A percentile compares a stretch with the other conserved stretches of the same genome.
phyloP scores from a whole-genome alignment of 1,140 invertebrate species.

The Varroa destructor region DNA sequence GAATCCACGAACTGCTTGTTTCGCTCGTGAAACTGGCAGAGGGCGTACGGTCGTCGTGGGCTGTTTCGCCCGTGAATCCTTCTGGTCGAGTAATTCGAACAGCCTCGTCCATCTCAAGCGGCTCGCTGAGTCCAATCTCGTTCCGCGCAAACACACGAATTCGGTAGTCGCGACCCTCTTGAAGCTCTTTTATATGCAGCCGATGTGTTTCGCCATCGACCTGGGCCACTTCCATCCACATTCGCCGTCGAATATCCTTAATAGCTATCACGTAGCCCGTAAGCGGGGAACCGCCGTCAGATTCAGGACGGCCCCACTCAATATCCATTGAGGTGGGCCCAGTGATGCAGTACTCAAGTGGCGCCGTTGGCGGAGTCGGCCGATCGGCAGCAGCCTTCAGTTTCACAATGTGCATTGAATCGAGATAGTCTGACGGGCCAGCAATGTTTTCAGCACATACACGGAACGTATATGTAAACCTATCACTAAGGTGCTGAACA shows the following conservation, averaged over 20 bases:
- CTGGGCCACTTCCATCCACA: slow-evolving; percentile 86
- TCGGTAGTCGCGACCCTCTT: slow-evolving; percentile 72
- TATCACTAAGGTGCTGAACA: slow-evolving; percentile 73
- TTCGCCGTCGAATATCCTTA: slow-evolving; percentile 73
- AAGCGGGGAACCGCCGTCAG: slow-evolving; percentile 77
- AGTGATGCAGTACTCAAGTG: slow-evolving; percentile 65
- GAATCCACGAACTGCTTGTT: slow-evolving; percentile 79
- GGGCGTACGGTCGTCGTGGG: slow-evolving; percentile 47
- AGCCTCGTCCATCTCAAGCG: slow-evolving; percentile 78
- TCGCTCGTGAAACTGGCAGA: slow-evolving; percentile 59
- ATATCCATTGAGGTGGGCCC: slow-evolving; percentile 69
- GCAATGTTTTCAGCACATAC: slow-evolving; percentile 79
- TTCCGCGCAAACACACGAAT: slow-evolving; percentile 83
- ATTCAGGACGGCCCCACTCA: slow-evolving; percentile 83
- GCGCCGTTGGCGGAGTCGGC: slow-evolving; percentile 73
- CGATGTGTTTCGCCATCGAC: slow-evolving; percentile 65
- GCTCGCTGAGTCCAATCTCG: slow-evolving; percentile 85
- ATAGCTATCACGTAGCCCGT: slow-evolving; percentile 83
- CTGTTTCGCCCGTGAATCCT: slow-evolving; percentile 41
- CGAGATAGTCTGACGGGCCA: slow-evolving; percentile 62
- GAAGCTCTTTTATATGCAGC: slow-evolving; percentile 62
- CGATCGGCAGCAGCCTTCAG: slow-evolving; percentile 84
- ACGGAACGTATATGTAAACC: slow-evolving; percentile 73
- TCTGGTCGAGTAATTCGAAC: slow-evolving; percentile 65
- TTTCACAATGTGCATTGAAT: slow-evolving; percentile 57